Evolutionary conservation across 2,113 vertebrate species (phyloP).

Genomic region (Pomatorhinus ruficollis): DNA sequence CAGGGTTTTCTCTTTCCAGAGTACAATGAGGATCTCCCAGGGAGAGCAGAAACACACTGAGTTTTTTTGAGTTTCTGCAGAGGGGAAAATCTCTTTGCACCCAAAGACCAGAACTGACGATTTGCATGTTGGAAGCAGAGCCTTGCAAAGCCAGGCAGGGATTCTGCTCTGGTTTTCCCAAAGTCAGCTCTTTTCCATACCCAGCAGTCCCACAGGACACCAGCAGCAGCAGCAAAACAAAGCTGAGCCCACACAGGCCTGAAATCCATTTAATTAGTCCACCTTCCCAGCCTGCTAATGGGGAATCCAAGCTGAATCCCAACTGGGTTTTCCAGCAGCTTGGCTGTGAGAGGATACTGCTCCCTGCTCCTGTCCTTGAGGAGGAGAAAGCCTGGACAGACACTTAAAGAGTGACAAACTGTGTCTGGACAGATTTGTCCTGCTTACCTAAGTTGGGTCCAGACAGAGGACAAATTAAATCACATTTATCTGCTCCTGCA

Average conservation of each 20-base stretch:
- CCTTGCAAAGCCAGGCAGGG: background rate
- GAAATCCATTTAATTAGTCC: background rate
- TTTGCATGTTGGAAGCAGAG: background rate
- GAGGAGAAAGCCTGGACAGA: background rate
- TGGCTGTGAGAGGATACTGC: background rate
- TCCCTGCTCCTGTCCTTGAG: background rate
- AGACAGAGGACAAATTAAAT: constrained; percentile 12
- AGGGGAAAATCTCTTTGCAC: background rate
- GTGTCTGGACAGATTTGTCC: background rate
- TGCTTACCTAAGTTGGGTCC: background rate
- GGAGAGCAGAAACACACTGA: background rate
- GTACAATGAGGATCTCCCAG: background rate
- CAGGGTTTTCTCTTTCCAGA: background rate
- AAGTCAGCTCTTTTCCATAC: background rate
- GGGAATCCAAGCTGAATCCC: background rate
- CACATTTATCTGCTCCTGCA: background rate
- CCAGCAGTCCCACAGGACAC: background rate
- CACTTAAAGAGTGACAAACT: background rate
- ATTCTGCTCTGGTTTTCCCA: background rate
- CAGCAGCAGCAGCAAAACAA: background rate
- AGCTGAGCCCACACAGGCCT: background rate
- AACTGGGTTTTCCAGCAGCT: background rate
- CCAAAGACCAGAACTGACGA: background rate
- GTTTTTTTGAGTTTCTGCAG: background rate
- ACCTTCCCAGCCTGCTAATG: background rate